Evolutionary conservation across 2,113 vertebrate species (phyloP), one percentile per base, ranked within the genome.

Genomic region (Solenodon paradoxus): DNA sequence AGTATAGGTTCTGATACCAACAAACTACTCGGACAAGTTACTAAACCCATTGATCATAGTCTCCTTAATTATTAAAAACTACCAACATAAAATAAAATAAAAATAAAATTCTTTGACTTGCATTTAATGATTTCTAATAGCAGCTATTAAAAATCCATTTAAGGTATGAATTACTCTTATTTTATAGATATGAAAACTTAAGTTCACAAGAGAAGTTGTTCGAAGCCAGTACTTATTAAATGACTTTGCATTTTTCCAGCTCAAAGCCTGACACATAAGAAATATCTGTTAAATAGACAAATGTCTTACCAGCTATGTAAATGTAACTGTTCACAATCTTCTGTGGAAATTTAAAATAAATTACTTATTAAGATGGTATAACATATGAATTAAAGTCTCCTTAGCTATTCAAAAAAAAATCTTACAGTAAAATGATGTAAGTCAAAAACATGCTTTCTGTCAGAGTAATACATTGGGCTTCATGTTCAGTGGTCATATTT

Each of bases 401-500:
- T 91, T 91, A 84, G n/a, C 0, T 88, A 88, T 35, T 78, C 79
- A 77, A 93, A 92, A 9, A 94, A 77, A 91, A 86, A 72, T 68
- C 17, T 89, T 89, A 78, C 0, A 77, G 90, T 74, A 91, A 85
- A 80, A 72, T 74, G 42, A 17, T 19, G 38, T 82, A 49, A 81
- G 30, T 89, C 28, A 86, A 72, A 42, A 92, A 95, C 59, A 95
- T 92, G 40, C 71, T 84, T 77, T 92, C 59, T 91, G 13, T 49
- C 38, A 10, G 22, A 83, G 51, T 75, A 84, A 57, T 45, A 32
- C 17, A 92, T 30, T 94, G 59, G 40, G 17, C 24, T 81, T 94
- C 28, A 72, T 53, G 59, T 95, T 95, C 69, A 87, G 63, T 61
- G 22, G 88, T 71, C 19, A 15, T n/a, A 91, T 95, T 80, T 97